phyloP scores from a whole-genome alignment of 2,888 invertebrate genomes.

The Didymodactylos carnosus region DNA sequence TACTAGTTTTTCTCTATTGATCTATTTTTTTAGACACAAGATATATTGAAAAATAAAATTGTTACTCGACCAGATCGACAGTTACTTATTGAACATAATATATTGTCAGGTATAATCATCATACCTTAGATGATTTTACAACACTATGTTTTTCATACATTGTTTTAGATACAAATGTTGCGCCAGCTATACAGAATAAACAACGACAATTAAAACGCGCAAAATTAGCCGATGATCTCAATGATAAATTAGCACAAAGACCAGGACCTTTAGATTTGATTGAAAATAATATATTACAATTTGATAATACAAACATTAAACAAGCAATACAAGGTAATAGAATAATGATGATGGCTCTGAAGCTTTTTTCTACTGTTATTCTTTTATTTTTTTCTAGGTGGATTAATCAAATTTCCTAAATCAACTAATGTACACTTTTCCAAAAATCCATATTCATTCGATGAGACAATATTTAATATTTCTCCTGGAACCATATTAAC shows the following conservation, averaged over 20 bases:
- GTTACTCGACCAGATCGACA: constrained; percentile 79
- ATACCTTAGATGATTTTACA: too few relatives aligned
- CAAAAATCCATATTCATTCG: too few relatives aligned
- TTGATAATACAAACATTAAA: neutral
- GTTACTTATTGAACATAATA: constrained; percentile 79
- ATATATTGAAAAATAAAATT: constrained; percentile 83
- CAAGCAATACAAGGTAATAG: neutral
- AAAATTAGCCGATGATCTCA: constrained; percentile 73
- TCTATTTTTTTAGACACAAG: neutral
- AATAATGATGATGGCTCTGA: too few relatives aligned
- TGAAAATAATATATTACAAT: constrained; percentile 68
- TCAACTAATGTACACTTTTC: too few relatives aligned
- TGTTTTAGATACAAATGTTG: constrained; percentile 44
- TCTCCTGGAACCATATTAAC: neutral
- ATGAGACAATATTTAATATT: too few relatives aligned
- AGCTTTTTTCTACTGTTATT: too few relatives aligned
- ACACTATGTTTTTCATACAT: too few relatives aligned
- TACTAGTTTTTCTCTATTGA: neutral
- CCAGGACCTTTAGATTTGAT: constrained; percentile 91
- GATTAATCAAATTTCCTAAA: neutral
- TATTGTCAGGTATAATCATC: too few relatives aligned
- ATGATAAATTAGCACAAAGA: constrained; percentile 79
- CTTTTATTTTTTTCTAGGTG: too few relatives aligned
- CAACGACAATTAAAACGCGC: constrained; percentile 93
- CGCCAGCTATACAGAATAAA: constrained; percentile 79